A percentile compares a stretch with the other conserved stretches of the same genome.
Conservation (phyloP, 1,140 invertebrate species). For the Brachionus sp. region DNA sequence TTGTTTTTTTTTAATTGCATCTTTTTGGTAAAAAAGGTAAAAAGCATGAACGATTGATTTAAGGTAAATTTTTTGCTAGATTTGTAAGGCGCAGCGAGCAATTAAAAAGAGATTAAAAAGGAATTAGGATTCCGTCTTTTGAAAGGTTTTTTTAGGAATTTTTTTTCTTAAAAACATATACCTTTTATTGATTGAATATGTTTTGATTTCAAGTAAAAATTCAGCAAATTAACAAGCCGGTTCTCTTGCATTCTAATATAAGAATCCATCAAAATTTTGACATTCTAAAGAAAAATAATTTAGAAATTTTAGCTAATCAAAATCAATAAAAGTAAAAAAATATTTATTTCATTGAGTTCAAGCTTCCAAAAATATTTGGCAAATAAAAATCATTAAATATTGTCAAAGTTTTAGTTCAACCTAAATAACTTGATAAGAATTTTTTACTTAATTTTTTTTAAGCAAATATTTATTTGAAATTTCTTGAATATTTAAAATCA, state of each 20-base stretch:
- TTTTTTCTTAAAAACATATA: background rate
- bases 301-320: background rate
- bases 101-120: conserved; percentile 28
- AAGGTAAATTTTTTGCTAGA: background rate
- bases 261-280: conserved; percentile 17
- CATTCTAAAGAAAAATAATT: background rate
- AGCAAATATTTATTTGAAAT: background rate
- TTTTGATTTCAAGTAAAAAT: conserved; percentile 6
- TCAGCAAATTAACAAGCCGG: conserved; percentile 10
- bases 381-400: background rate
- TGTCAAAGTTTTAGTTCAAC: background rate
- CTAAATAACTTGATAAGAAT: background rate
- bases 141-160: background rate
- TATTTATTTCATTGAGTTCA: background rate
- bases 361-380: background rate
- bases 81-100: background rate
- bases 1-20: background rate
- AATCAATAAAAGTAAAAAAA: background rate
- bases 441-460: background rate
- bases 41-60: conserved; percentile 12
- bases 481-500: background rate
- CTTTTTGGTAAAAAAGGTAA: background rate
- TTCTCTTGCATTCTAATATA: background rate
- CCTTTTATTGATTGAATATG: conserved; percentile 24
- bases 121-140: conserved; percentile 10